A percentile compares a stretch with the other conserved stretches of the same genome.
These are phyloP conservation scores for Amphimallon solstitiale DNA, from an alignment of 2,888 invertebrate species.

Conservation along the genomic window DNA sequence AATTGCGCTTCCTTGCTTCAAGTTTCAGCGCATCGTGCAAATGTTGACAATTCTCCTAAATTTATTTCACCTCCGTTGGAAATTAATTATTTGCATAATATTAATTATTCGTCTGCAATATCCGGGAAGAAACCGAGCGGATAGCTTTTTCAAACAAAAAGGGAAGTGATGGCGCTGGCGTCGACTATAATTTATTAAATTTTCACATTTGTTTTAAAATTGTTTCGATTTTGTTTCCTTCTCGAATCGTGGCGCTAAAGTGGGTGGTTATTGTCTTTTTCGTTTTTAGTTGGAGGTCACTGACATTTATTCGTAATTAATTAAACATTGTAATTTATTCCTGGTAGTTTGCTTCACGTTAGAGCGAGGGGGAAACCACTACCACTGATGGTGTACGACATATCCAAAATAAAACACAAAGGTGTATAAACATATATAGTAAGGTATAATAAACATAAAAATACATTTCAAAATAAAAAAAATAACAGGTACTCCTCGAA, in stretches of 20 bases:
- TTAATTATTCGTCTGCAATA: constrained; percentile 13
- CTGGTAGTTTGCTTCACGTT: background rate
- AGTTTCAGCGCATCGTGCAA: constrained; percentile 23
- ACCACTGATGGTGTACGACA: too few species aligned
- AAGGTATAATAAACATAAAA: too few species aligned
- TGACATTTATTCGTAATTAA: background rate
- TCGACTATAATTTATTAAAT: constrained; percentile 5
- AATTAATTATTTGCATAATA: constrained; percentile 18
- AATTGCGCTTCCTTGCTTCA: constrained; percentile 37
- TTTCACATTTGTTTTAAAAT: constrained; percentile 1
- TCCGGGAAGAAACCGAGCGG: background rate
- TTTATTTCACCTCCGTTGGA: constrained; percentile 21
- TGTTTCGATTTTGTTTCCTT: background rate
- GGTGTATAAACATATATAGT: too few species aligned
- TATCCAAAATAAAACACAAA: too few species aligned
- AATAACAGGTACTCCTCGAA: too few species aligned
- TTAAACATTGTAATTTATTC: background rate
- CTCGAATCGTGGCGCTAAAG: background rate
- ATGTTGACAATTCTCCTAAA: constrained; percentile 29
- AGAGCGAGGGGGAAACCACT: too few species aligned
- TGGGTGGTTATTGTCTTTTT: background rate
- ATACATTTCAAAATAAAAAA: too few species aligned
- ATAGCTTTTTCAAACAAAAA: background rate
- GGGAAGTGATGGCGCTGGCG: background rate
- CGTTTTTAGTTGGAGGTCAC: constrained; percentile 1